phyloP scores from a whole-genome alignment of 2,888 invertebrate genomes.

The Calameuta filiformis region DNA sequence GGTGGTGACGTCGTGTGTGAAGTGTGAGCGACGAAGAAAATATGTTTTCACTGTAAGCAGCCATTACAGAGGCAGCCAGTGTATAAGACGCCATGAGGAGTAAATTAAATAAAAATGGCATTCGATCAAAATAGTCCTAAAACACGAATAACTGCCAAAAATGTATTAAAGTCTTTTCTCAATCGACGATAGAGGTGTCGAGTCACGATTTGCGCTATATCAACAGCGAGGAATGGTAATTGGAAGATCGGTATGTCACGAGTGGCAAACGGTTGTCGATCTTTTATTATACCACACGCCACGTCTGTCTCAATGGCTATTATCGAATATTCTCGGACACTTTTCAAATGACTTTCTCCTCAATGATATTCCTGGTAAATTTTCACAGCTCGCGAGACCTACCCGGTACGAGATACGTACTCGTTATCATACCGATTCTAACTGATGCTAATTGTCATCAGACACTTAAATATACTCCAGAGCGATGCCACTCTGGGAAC shows the following conservation, averaged over 20 bases:
- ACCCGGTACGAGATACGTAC: background rate
- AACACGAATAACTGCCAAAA: background rate
- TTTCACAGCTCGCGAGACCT: background rate
- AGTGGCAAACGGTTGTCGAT: background rate
- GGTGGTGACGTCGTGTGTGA: background rate
- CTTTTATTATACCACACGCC: background rate
- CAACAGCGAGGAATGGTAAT: background rate
- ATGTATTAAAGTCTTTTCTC: background rate
- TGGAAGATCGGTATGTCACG: background rate
- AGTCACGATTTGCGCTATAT: background rate
- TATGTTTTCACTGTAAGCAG: background rate
- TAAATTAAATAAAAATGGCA: background rate
- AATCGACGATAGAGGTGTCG: background rate
- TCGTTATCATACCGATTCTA: slow-evolving; percentile 32
- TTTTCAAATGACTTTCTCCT: background rate
- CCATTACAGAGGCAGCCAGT: background rate
- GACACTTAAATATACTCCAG: background rate
- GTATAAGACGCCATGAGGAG: background rate
- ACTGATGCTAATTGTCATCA: slow-evolving; percentile 32
- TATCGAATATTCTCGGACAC: background rate
- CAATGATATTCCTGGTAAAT: background rate
- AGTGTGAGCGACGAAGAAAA: background rate
- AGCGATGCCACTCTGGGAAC: background rate
- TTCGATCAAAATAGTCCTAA: background rate
- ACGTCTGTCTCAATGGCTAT: background rate